Percentiles rank a stretch among this genome's conserved stretches.
Conservation (phyloP, 2,797 vertebrate species). For the Apodemus agrarius region DNA sequence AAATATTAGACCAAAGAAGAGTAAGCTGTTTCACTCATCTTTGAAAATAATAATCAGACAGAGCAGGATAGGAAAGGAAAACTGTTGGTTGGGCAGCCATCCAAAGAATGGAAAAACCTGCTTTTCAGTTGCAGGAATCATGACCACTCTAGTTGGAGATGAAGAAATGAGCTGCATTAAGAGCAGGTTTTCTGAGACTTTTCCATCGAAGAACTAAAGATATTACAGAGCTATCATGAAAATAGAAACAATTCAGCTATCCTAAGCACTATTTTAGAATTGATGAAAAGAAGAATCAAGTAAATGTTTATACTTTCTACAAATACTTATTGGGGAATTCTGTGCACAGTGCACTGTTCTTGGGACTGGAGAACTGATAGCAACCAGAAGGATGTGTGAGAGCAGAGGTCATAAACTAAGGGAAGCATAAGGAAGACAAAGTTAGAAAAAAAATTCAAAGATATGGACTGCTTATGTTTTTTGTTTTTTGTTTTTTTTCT, state of each 20-base stretch:
- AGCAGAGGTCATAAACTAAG: neutral
- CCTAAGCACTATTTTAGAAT: slow-evolving; percentile 3
- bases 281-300: neutral
- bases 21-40: neutral
- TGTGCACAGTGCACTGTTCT: neutral
- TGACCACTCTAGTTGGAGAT: slow-evolving; percentile 37
- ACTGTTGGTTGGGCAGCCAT: neutral
- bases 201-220: neutral
- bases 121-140: neutral
- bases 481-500: too few relatives aligned
- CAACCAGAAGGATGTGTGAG: neutral
- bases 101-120: neutral
- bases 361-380: neutral
- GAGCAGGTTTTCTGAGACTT: neutral
- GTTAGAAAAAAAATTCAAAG: neutral
- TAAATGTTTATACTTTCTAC: neutral
- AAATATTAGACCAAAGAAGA: neutral
- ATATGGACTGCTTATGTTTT: neutral
- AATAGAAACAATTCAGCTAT: neutral
- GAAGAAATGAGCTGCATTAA: neutral
- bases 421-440: neutral
- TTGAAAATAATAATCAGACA: slow-evolving; percentile 23
- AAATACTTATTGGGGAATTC: neutral
- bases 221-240: neutral
- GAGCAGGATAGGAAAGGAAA: neutral